A percentile compares a stretch with the other conserved stretches of the same genome.
phyloP scores from a whole-genome alignment of 2,113 vertebrate genomes.

The Aspiorhynchus laticeps region DNA sequence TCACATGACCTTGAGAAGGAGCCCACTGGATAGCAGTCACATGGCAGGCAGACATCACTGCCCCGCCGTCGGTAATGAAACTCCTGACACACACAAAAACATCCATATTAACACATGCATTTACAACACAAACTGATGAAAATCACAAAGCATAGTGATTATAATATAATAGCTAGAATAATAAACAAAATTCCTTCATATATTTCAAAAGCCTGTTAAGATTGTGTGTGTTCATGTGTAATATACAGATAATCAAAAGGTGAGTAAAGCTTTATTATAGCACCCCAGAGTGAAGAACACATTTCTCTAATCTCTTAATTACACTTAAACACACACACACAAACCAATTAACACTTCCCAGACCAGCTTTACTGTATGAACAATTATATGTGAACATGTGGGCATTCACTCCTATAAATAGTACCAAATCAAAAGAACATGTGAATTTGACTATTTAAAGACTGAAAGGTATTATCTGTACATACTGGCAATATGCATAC shows the following conservation, averaged over 20 bases:
- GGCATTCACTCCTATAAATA: slow-evolving; percentile 20
- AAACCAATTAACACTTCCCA: slow-evolving; percentile 53
- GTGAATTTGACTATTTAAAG: not conserved
- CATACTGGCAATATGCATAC: not conserved
- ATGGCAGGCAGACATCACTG: slow-evolving; percentile 90
- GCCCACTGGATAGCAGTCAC: slow-evolving; percentile 96
- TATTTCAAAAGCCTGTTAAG: slow-evolving; percentile 2
- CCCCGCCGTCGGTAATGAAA: slow-evolving; percentile 87
- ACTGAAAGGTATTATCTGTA: not conserved
- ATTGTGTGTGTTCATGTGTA: not conserved
- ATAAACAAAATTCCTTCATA: not conserved
- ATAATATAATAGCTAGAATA: not conserved
- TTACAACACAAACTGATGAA: not conserved
- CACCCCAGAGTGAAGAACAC: slow-evolving; percentile 35
- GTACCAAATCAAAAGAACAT: not conserved
- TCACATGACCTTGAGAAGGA: slow-evolving; percentile 93
- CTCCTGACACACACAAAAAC: slow-evolving; percentile 76
- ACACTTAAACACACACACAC: slow-evolving; percentile 32
- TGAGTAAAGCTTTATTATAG: slow-evolving; percentile 21
- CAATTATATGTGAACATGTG: slow-evolving; percentile 17
- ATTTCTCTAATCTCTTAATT: slow-evolving; percentile 51
- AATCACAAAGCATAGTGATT: not conserved
- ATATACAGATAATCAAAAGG: slow-evolving; percentile 23
- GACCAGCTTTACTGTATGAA: slow-evolving; percentile 12
- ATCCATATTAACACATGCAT: not conserved